phyloP scores from a whole-genome alignment of 2,797 vertebrate genomes.

The Chaenodraco wilsoni region DNA sequence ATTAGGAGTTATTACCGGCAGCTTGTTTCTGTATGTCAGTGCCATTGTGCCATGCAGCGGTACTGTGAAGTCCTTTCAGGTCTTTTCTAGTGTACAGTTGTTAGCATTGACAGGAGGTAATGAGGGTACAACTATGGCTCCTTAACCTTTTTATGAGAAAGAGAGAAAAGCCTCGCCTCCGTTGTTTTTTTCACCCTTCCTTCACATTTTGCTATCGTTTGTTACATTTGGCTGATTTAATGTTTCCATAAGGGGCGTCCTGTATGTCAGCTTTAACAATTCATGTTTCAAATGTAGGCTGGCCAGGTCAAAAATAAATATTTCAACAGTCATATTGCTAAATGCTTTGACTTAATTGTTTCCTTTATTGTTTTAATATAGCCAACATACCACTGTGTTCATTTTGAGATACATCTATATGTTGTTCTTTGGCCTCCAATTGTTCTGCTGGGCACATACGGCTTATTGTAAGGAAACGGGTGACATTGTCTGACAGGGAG shows the following conservation, averaged over 20 bases:
- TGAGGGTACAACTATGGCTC: constrained; percentile 61
- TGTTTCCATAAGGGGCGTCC: constrained; percentile 47
- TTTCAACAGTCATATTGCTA: constrained; percentile 61
- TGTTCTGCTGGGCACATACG: constrained; percentile 32
- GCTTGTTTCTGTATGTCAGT: constrained; percentile 57
- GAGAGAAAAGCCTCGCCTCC: constrained; percentile 34
- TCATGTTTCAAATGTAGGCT: constrained; percentile 40
- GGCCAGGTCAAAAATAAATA: constrained; percentile 50
- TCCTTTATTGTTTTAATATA: constrained; percentile 49
- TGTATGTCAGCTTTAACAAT: constrained; percentile 37
- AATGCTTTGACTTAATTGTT: constrained; percentile 49
- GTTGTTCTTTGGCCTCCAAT: constrained; percentile 46
- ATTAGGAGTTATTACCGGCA: constrained; percentile 66
- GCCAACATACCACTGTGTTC: constrained; percentile 28
- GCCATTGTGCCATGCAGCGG: constrained; percentile 34
- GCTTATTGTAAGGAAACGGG: constrained; percentile 35
- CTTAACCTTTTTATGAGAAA: constrained; percentile 53
- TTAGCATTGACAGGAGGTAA: constrained; percentile 60
- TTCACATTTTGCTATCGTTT: constrained; percentile 35
- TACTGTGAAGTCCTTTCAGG: constrained; percentile 30
- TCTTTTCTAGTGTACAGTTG: constrained; percentile 46
- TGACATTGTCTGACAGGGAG: constrained; percentile 40
- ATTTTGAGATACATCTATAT: constrained; percentile 20
- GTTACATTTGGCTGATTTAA: constrained; percentile 59
- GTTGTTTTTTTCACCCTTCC: not conserved